Evolutionary conservation across 1,140 invertebrate genomes (phyloP).

Genomic region (Apis florea): DNA sequence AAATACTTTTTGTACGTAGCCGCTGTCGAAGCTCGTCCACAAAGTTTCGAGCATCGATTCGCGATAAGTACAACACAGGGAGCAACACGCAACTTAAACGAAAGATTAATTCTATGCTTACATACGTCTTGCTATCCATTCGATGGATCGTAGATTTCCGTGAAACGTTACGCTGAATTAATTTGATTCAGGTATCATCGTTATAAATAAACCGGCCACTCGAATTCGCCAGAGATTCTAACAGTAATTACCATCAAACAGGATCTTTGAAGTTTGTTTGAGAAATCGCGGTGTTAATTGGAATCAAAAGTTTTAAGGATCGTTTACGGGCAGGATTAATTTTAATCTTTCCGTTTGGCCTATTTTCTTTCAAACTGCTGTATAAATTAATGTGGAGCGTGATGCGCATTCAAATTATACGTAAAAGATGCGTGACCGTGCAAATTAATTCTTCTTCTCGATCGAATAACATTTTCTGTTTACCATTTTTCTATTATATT

Average conservation of each 20-base stretch:
- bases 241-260: not conserved
- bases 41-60: constrained; percentile 24
- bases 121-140: not conserved
- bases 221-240: not conserved
- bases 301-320: not conserved
- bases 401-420: too few species aligned
- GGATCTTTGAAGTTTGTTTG: not conserved
- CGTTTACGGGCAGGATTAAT: not conserved
- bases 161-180: constrained; percentile 1
- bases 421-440: too few species aligned
- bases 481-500: too few species aligned
- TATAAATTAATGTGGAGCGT: too few species aligned
- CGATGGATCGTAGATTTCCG: not conserved
- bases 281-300: too few species aligned
- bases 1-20: not conserved
- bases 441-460: too few species aligned
- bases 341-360: too few species aligned
- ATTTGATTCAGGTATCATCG: not conserved
- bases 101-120: constrained; percentile 23
- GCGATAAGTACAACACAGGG: not conserved
- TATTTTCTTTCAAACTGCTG: too few species aligned
- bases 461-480: too few species aligned
- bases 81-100: constrained; percentile 11
- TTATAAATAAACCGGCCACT: constrained; percentile 19
- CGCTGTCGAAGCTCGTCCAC: not conserved